These are phyloP conservation scores for Argyresthia albistria DNA, from an alignment of 2,888 invertebrate genomes.

Conservation along the genomic window DNA sequence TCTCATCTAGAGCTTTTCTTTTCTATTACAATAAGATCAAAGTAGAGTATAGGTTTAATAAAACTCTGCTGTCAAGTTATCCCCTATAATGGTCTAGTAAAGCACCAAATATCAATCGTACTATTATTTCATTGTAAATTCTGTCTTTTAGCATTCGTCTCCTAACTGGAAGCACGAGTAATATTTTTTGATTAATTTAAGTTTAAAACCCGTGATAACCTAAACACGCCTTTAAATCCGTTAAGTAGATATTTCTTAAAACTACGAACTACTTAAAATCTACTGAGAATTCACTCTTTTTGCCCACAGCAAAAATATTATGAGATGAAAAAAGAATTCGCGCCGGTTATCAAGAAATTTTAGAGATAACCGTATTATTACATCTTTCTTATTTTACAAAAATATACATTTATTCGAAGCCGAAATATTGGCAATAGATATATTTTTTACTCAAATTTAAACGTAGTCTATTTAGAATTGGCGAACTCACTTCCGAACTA, in stretches of 20 bases:
- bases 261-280: neutral
- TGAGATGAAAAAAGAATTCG: neutral
- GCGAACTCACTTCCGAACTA: neutral
- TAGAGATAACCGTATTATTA: neutral
- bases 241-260: slow-evolving; percentile 1
- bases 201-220: neutral
- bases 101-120: neutral
- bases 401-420: neutral
- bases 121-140: neutral
- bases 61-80: neutral
- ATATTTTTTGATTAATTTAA: no score
- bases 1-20: neutral
- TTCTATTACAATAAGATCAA: neutral
- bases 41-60: neutral
- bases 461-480: neutral
- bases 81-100: neutral
- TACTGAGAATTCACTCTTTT: slow-evolving; percentile 1
- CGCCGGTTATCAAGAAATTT: neutral
- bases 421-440: neutral
- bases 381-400: neutral
- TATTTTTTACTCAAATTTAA: neutral
- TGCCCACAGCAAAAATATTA: neutral
- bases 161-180: neutral
- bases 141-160: neutral
- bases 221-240: neutral